These are phyloP conservation scores for Ochotona curzoniae DNA, from an alignment of 2,113 vertebrate genomes.

Conservation along the genomic window DNA sequence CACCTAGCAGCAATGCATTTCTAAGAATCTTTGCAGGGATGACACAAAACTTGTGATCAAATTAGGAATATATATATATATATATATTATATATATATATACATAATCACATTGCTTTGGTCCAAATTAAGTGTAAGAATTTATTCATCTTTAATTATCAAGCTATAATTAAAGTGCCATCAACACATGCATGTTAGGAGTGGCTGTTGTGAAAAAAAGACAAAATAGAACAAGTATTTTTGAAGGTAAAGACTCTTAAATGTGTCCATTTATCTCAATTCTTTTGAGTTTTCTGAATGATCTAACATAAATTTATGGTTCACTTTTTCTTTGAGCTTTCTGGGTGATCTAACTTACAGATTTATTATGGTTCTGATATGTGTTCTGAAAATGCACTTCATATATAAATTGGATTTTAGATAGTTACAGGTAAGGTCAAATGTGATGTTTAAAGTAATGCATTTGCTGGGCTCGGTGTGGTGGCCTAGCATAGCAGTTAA, in stretches of 20 bases:
- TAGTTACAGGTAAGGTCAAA: not conserved
- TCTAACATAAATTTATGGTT: not conserved
- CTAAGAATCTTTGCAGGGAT: too few species aligned
- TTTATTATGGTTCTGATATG: not conserved
- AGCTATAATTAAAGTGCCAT: not conserved
- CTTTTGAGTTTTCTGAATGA: too few species aligned
- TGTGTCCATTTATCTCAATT: too few species aligned
- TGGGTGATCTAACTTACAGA: not conserved
- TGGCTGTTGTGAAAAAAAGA: not conserved
- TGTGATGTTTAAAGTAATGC: not conserved
- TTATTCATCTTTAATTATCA: not conserved
- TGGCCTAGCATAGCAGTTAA: too few species aligned
- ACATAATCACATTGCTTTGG: too few species aligned
- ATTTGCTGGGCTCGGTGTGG: too few species aligned
- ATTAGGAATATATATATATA: too few species aligned
- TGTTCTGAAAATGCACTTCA: not conserved
- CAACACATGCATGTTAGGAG: not conserved
- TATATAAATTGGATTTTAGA: not conserved
- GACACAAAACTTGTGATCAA: not conserved
- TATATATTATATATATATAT: too few species aligned
- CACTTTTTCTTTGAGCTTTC: not conserved
- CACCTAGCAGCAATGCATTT: too few species aligned
- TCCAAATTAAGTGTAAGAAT: not conserved
- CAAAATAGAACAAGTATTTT: too few species aligned
- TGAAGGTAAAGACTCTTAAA: too few species aligned